A percentile compares a stretch with the other conserved stretches of the same genome.
These are phyloP conservation scores for Xanthorhoe designata DNA, from an alignment of 2,888 invertebrate species.

Conservation along the genomic window DNA sequence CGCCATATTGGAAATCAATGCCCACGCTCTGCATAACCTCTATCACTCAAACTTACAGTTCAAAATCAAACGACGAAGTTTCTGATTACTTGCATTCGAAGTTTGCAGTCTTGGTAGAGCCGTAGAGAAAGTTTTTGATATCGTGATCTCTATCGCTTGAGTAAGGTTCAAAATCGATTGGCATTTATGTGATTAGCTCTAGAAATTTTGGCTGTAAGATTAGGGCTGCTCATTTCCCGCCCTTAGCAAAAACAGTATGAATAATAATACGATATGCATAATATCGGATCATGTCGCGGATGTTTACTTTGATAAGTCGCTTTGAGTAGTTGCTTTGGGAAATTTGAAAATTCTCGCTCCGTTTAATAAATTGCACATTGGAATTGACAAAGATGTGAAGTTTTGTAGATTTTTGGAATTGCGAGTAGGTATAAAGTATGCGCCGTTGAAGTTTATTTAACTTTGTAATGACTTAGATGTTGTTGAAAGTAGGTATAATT, in stretches of 20 bases:
- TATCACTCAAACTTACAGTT: constrained; percentile 43
- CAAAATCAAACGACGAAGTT: constrained; percentile 40
- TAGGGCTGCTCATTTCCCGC: constrained; percentile 72
- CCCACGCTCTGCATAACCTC: constrained; percentile 19
- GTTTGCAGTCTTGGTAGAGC: constrained; percentile 10
- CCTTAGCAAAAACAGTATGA: constrained; percentile 84
- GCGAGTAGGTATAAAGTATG: background rate
- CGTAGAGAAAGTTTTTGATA: background rate
- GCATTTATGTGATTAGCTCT: constrained; percentile 38
- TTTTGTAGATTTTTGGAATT: background rate
- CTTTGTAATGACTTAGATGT: no score
- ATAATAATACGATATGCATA: constrained; percentile 84
- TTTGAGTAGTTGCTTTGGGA: constrained; percentile 61
- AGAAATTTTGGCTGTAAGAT: constrained; percentile 67
- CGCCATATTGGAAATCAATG: constrained; percentile 20
- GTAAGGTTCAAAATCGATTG: constrained; percentile 21
- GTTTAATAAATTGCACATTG: constrained; percentile 32
- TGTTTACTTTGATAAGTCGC: constrained; percentile 77
- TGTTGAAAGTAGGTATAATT: no score
- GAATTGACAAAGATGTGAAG: background rate
- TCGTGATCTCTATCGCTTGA: constrained; percentile 3
- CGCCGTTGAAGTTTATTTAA: no score
- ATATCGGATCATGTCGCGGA: constrained; percentile 73
- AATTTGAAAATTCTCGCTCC: constrained; percentile 38
- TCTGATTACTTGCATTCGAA: constrained; percentile 12